Percentiles rank a stretch among this genome's conserved stretches.
Conservation (phyloP, 2,888 invertebrate genomes). For the Limnephilus lunatus region DNA sequence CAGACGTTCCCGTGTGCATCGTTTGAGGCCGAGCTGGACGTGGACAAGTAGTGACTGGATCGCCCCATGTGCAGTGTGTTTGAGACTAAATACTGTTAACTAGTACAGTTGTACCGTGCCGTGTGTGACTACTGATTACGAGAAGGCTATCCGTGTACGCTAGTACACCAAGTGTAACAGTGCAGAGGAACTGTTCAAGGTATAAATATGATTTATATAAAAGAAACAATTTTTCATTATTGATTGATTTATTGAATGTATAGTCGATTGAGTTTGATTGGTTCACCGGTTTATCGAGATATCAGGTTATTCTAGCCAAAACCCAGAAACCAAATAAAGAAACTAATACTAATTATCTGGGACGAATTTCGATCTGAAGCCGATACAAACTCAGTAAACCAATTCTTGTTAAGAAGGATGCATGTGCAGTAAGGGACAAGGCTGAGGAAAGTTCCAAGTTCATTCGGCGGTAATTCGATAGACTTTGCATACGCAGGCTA, state of each 20-base stretch:
- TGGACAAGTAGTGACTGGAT: constrained; percentile 7
- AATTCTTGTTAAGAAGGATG: too few species aligned
- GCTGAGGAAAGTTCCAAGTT: too few species aligned
- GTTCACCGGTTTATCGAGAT: too few species aligned
- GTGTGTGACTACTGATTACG: background rate
- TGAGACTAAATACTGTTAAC: background rate
- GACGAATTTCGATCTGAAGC: too few species aligned
- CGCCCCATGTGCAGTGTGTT: background rate
- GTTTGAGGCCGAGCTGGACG: constrained; percentile 16
- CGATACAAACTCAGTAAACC: too few species aligned
- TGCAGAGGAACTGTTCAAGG: background rate
- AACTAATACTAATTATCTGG: too few species aligned
- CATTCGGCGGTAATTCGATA: too few species aligned
- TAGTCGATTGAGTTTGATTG: too few species aligned
- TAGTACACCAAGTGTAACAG: background rate
- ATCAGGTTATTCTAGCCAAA: too few species aligned
- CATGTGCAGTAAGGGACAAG: too few species aligned
- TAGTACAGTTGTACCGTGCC: background rate
- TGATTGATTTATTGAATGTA: background rate
- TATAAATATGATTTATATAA: background rate
- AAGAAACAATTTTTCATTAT: background rate
- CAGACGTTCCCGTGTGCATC: background rate
- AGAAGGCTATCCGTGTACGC: background rate
- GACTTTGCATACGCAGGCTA: too few species aligned
- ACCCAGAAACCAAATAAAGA: too few species aligned